Conservation (phyloP, 2,888 invertebrate genomes). For the Caenorhabditis virilis region DNA sequence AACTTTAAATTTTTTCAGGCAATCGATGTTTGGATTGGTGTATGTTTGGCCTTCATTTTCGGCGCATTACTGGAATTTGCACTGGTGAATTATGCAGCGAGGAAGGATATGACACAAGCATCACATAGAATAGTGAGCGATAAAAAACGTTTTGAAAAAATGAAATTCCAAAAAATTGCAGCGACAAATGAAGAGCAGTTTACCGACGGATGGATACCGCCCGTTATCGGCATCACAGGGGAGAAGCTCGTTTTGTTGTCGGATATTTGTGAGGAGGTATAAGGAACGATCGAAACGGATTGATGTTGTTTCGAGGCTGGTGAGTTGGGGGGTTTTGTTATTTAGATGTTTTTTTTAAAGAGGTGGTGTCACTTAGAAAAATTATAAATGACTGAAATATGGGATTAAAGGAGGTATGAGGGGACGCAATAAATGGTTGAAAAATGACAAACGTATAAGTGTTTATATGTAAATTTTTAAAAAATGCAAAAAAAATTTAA, state of each 20-base stretch:
- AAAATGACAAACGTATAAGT: no score
- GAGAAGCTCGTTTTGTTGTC: conserved; percentile 60
- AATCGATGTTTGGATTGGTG: conserved; percentile 67
- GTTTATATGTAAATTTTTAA: no score
- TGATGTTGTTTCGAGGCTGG: conserved; percentile 66
- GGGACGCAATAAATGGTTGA: no score
- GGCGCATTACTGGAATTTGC: conserved; percentile 66
- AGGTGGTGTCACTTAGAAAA: no score
- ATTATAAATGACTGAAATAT: no score
- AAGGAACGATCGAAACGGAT: conserved; percentile 67
- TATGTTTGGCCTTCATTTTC: conserved; percentile 66
- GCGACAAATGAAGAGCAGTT: conserved; percentile 53
- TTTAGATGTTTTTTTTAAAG: no score
- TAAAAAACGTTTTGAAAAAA: background rate
- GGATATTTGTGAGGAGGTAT: conserved; percentile 64
- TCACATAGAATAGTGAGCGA: conserved; percentile 36
- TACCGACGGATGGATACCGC: conserved; percentile 46
- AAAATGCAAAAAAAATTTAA: no score
- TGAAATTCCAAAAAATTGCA: conserved; percentile 9
- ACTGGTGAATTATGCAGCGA: conserved; percentile 65
- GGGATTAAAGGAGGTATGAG: no score
- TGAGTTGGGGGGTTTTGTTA: conserved; percentile 17
- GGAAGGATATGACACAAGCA: conserved; percentile 57
- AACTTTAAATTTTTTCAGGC: conserved; percentile 40
- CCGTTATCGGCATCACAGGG: conserved; percentile 43